These are phyloP conservation scores for Carterocephalus palaemon DNA, from an alignment of 2,888 invertebrate species.

Conservation along the genomic window DNA sequence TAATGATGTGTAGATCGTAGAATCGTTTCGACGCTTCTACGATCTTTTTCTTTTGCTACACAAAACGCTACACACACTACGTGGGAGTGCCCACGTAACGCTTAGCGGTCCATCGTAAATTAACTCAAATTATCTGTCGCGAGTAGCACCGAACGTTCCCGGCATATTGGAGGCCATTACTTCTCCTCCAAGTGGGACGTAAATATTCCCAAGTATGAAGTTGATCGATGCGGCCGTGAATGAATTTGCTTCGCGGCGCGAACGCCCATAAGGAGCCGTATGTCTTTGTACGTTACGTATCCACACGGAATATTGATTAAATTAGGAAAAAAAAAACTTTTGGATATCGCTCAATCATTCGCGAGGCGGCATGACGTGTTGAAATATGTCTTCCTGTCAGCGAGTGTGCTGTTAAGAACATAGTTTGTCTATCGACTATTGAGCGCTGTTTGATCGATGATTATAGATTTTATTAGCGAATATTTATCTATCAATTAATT, in stretches of 20 bases:
- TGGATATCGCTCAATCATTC: constrained; percentile 21
- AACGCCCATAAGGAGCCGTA: constrained; percentile 14
- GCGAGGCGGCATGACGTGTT: constrained; percentile 18
- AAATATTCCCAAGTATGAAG: constrained; percentile 27
- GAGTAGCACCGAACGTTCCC: constrained; percentile 3
- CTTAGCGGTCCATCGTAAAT: constrained; percentile 62
- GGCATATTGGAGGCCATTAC: constrained; percentile 32
- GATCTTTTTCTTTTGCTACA: constrained; percentile 7
- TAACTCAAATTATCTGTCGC: constrained; percentile 53
- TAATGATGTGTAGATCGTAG: too few species aligned
- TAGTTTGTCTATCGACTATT: neutral
- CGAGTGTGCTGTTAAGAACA: constrained; percentile 6
- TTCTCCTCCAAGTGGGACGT: constrained; percentile 32
- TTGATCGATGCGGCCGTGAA: constrained; percentile 22
- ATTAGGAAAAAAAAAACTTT: constrained; percentile 24
- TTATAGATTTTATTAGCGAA: neutral
- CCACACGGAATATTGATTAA: constrained; percentile 21
- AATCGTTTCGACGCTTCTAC: too few species aligned
- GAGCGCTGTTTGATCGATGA: neutral
- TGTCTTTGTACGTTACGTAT: constrained; percentile 19
- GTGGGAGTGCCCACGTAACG: constrained; percentile 23
- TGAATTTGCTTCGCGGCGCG: constrained; percentile 18
- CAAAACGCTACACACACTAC: too few species aligned
- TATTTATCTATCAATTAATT: too few species aligned
- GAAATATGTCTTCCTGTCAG: constrained; percentile 21